Conservation (phyloP, 2,797 vertebrate species). For the Neopelma chrysocephalum region DNA sequence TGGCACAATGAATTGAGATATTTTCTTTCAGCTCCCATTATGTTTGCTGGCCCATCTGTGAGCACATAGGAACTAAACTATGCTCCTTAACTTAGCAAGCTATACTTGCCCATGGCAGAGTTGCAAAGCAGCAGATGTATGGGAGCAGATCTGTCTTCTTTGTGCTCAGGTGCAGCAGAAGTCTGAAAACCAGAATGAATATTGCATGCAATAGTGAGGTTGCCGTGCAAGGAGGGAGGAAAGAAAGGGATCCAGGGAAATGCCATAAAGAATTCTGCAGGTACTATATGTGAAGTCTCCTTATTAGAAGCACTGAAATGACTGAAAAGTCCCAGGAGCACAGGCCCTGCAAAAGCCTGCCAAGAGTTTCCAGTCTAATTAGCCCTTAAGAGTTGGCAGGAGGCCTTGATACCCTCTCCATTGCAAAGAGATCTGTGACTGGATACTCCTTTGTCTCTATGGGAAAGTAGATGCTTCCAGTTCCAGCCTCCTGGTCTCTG, state of each 20-base stretch:
- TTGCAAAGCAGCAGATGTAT: not conserved
- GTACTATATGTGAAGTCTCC: not conserved
- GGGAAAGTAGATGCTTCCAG: not conserved
- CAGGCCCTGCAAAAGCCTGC: conserved; percentile 16
- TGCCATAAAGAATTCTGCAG: not conserved
- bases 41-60: not conserved
- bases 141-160: not conserved
- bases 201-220: not conserved
- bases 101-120: not conserved
- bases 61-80: not conserved
- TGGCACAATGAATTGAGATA: conserved; percentile 27
- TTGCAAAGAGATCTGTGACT: not conserved
- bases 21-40: conserved; percentile 24
- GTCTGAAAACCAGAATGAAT: not conserved
- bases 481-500: not conserved
- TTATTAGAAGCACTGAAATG: conserved; percentile 1
- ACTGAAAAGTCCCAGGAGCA: conserved; percentile 17
- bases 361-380: conserved; percentile 46
- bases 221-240: not conserved
- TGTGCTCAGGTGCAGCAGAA: not conserved
- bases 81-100: not conserved
- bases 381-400: not conserved
- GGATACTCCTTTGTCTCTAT: not conserved
- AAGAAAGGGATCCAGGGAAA: not conserved
- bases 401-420: not conserved